Evolutionary conservation across 2,797 vertebrate genomes (phyloP).

Genomic region (Syncerus caffer): DNA sequence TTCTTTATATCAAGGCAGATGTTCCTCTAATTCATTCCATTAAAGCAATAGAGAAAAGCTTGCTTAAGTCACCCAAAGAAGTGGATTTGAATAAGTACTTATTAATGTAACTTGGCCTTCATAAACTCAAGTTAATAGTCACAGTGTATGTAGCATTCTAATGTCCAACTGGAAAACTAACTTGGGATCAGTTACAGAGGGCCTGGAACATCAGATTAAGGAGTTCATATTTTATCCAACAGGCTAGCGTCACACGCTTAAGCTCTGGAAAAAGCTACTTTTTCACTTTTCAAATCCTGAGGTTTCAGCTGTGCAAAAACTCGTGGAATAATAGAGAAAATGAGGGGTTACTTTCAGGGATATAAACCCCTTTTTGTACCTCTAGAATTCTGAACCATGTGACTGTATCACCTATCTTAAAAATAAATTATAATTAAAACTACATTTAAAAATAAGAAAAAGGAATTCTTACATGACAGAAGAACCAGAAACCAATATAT

Average conservation of each 20-base stretch:
- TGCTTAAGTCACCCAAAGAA: constrained; percentile 31
- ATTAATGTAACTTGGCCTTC: constrained; percentile 5
- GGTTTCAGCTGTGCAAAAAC: neutral
- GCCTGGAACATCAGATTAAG: constrained; percentile 45
- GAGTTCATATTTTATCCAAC: constrained; percentile 39
- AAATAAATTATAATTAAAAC: constrained; percentile 39
- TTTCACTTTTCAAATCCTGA: constrained; percentile 43
- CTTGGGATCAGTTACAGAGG: constrained; percentile 9
- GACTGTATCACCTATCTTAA: constrained; percentile 18
- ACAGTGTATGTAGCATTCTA: constrained; percentile 19
- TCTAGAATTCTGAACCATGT: constrained; percentile 24
- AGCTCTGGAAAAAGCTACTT: neutral
- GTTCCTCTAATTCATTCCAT: neutral
- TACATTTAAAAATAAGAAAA: constrained; percentile 14
- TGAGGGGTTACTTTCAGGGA: constrained; percentile 5
- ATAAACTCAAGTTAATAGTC: constrained; percentile 39
- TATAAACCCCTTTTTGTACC: neutral
- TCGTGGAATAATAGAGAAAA: constrained; percentile 14
- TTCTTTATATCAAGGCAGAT: constrained; percentile 15
- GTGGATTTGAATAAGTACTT: constrained; percentile 2
- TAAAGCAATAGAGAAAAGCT: constrained; percentile 35
- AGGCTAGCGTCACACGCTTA: neutral
- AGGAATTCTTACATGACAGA: constrained; percentile 15
- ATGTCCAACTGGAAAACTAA: constrained; percentile 35
- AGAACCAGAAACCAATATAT: constrained; percentile 30